Conservation (phyloP, 2,888 invertebrate species). For the Lasioglossum figueresi region DNA sequence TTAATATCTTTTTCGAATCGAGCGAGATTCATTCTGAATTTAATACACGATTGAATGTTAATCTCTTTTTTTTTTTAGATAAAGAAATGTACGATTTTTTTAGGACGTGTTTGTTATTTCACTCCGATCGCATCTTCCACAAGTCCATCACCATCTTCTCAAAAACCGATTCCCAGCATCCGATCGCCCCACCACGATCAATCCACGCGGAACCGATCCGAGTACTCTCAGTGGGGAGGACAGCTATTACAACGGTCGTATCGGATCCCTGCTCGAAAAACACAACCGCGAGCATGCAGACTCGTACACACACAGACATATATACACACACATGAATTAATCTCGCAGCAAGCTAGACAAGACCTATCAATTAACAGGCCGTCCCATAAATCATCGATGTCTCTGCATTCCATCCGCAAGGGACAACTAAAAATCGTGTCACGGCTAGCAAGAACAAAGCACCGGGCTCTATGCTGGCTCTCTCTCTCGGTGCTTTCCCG, state of each 20-base stretch:
- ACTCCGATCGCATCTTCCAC: not conserved
- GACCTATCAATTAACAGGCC: conserved; percentile 4
- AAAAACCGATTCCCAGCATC: not conserved
- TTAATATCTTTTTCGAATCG: not conserved
- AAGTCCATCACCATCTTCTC: not conserved
- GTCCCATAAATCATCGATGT: conserved; percentile 11
- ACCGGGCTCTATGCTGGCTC: not conserved
- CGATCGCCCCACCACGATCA: not conserved
- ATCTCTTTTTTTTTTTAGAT: not conserved
- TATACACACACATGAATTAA: not conserved
- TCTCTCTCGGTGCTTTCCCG: conserved; percentile 38
- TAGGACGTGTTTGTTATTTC: too few species aligned
- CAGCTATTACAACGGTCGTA: not conserved
- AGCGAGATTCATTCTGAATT: not conserved
- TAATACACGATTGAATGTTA: not conserved
- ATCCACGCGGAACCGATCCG: not conserved
- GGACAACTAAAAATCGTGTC: conserved; percentile 3
- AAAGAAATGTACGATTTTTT: too few species aligned
- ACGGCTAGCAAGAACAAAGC: conserved; percentile 3
- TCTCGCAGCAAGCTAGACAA: conserved; percentile 1
- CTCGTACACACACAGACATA: not conserved
- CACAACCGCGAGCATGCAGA: not conserved
- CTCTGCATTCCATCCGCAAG: not conserved
- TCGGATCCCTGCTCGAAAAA: conserved; percentile 1
- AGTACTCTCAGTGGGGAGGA: not conserved